These are phyloP conservation scores for Chloropsis hardwickii DNA, from an alignment of 2,113 vertebrate genomes.

Conservation along the genomic window DNA sequence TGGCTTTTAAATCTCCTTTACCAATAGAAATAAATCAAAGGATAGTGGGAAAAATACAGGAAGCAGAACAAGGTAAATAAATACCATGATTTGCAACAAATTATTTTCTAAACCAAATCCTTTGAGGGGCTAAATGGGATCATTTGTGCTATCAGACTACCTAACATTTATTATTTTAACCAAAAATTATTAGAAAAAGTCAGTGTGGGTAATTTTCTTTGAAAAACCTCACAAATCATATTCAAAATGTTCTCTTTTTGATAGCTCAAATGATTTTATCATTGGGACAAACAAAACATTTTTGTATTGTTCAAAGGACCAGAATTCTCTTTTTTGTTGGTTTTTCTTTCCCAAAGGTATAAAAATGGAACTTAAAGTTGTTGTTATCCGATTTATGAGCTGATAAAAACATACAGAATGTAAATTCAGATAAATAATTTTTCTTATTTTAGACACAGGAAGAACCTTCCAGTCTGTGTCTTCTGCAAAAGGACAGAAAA, in stretches of 20 bases:
- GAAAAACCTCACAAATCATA: not conserved
- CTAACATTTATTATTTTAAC: not conserved
- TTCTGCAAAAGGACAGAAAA: not conserved
- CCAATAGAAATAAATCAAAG: not conserved
- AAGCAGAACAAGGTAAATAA: not conserved
- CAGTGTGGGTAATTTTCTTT: not conserved
- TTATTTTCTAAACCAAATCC: not conserved
- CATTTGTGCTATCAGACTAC: not conserved
- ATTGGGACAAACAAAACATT: not conserved
- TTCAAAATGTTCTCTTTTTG: not conserved
- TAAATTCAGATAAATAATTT: not conserved
- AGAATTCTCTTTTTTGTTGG: not conserved
- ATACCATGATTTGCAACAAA: not conserved
- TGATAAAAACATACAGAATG: not conserved
- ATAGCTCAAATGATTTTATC: not conserved
- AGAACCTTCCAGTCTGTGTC: not conserved
- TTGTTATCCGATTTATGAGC: not conserved
- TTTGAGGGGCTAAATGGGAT: not conserved
- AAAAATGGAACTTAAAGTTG: not conserved
- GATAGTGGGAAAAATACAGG: not conserved
- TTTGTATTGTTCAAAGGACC: not conserved
- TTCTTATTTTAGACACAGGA: not conserved
- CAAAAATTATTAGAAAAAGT: not conserved
- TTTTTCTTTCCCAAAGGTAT: not conserved
- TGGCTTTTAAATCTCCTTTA: not conserved